Percentiles rank a stretch among this genome's conserved stretches.
Evolutionary conservation across 2,113 vertebrate genomes (phyloP).

Genomic region (Melanostigma gelatinosum): DNA sequence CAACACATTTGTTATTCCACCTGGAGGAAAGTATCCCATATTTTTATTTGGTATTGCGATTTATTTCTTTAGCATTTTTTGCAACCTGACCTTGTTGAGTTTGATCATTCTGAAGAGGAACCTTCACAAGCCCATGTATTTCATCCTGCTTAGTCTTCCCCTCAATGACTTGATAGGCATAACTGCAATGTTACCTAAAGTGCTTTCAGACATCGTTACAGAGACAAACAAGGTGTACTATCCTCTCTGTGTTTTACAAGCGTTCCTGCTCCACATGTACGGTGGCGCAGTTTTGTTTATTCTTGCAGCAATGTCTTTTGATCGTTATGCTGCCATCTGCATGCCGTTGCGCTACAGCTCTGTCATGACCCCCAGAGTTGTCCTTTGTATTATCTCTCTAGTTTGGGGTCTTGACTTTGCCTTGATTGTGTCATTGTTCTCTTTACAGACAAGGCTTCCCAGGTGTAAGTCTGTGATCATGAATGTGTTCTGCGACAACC

Average conservation of each 20-base stretch:
- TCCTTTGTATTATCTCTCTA: slow-evolving; percentile 63
- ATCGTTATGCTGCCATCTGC: slow-evolving; percentile 83
- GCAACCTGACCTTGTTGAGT: slow-evolving; percentile 76
- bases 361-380: slow-evolving; percentile 71
- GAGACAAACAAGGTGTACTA: slow-evolving; percentile 70
- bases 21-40: slow-evolving; percentile 74
- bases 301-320: slow-evolving; percentile 82
- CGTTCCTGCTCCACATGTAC: slow-evolving; percentile 80
- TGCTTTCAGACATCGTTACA: slow-evolving; percentile 78
- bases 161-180: slow-evolving; percentile 82
- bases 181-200: slow-evolving; percentile 77
- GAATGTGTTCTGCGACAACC: slow-evolving; percentile 82
- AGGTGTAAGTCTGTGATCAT: slow-evolving; percentile 69
- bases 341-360: slow-evolving; percentile 76
- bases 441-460: slow-evolving; percentile 69
- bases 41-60: slow-evolving; percentile 75
- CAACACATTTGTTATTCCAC: slow-evolving; percentile 72
- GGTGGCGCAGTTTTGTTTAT: slow-evolving; percentile 79
- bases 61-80: slow-evolving; percentile 72
- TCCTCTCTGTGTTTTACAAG: slow-evolving; percentile 81
- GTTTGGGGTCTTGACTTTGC: slow-evolving; percentile 78
- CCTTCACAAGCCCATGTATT: slow-evolving; percentile 83
- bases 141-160: slow-evolving; percentile 81
- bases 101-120: slow-evolving; percentile 73
- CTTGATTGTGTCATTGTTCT: slow-evolving; percentile 71